Conservation (phyloP, 2,113 vertebrate species). For the Oostethus manadensis region DNA sequence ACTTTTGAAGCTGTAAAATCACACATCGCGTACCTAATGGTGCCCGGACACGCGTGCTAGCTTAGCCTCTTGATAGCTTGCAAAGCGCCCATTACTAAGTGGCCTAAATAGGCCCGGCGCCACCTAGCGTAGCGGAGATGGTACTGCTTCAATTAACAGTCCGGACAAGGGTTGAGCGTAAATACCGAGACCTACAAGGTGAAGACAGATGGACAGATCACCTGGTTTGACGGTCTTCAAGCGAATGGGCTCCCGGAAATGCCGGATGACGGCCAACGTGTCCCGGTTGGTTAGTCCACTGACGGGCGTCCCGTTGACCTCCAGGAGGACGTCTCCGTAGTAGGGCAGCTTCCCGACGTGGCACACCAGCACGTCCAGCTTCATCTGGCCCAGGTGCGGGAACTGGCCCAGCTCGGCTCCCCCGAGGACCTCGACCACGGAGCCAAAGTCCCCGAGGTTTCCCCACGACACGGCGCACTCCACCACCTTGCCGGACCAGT, state of each 20-base stretch:
- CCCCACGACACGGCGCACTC: constrained; percentile 88
- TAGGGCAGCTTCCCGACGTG: constrained; percentile 82
- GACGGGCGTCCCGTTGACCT: constrained; percentile 94
- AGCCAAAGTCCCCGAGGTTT: constrained; percentile 73
- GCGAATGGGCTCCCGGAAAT: constrained; percentile 91
- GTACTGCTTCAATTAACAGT: too few relatives aligned
- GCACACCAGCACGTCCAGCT: constrained; percentile 78
- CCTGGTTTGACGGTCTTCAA: constrained; percentile 93
- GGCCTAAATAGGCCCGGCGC: too few relatives aligned
- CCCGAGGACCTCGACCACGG: constrained; percentile 82
- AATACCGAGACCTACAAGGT: too few relatives aligned
- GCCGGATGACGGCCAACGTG: constrained; percentile 88
- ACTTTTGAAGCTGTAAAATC: too few relatives aligned
- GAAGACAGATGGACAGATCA: constrained; percentile 24
- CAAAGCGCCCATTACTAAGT: too few relatives aligned
- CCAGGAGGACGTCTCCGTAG: constrained; percentile 88
- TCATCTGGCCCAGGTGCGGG: constrained; percentile 83
- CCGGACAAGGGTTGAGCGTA: too few relatives aligned
- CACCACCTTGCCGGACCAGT: constrained; percentile 92
- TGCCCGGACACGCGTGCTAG: too few relatives aligned
- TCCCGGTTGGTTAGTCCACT: constrained; percentile 93
- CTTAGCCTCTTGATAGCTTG: too few relatives aligned
- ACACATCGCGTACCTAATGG: too few relatives aligned
- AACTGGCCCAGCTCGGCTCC: constrained; percentile 91
- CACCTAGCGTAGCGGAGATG: too few relatives aligned